Base-by-base conservation (phyloP, 2,888 invertebrate genomes). In the Morpho helenor region DNA sequence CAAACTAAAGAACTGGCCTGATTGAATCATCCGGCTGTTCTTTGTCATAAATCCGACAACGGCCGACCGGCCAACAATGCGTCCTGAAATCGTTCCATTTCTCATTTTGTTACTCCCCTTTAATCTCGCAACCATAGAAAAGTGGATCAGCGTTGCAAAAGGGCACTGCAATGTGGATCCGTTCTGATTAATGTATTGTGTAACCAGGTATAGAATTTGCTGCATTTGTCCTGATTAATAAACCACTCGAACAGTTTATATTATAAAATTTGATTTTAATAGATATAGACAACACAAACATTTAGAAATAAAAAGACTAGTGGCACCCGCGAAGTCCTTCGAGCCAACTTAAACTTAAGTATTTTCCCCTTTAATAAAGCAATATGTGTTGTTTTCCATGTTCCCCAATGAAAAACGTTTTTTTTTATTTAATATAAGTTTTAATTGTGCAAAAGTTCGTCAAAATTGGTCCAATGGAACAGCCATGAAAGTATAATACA, bases 41-140 rank as follows among this genome's bases (percentile, higher is more conserved):
- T 89, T 89, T 90, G 89, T 89, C 89, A 89, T 90, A 89, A 89
- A 87, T 88, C 88, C 88, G 86, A 84, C 87, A 84, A 84, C 87
- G 87, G 86, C 80, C 83, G 76, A 82, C 80, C 80, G 74, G 79
- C 86, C 83, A 84, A 90, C 89, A 90, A 89, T 90, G 83, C 87
- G 84, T 82, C 80, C 86, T 85, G 86, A 88, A 89, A 89, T 89
- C 87, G 89, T 87, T 89, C 81, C 87, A 89, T 89, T 89, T 88
- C 89, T 88, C 89, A 88, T 89, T 90, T 90, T 90, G 89, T 84
- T 89, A 87, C 84, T 80, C 87, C 87, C 86, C 87, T 89, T 88
- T 89, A 90, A 89, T 89, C 89, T 88, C 83, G 87, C 84, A 86
- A 84, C 87, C 88, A 85, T 87, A 88, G 81, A 82, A 89, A 90